Evolutionary conservation across 2,797 vertebrate genomes (phyloP).

Genomic region (Paratrypauchen microcephalus): DNA sequence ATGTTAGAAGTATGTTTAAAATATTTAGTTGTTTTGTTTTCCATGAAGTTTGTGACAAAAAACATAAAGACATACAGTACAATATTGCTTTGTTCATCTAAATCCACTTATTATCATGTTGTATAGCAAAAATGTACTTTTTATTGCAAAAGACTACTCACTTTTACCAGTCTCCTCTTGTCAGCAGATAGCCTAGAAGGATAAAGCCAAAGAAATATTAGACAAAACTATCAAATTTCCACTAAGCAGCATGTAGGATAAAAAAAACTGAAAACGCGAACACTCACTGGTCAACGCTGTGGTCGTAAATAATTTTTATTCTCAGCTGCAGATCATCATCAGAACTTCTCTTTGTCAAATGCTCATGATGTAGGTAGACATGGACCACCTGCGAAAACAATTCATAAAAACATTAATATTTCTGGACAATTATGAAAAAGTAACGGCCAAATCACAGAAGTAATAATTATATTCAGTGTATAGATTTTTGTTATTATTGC

Average conservation of each 20-base stretch:
- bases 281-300: constrained; percentile 89
- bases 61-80: no score
- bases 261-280: background rate
- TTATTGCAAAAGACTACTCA: constrained; percentile 26
- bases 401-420: background rate
- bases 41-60: no score
- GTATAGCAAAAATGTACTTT: no score
- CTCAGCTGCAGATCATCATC: constrained; percentile 82
- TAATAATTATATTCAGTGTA: no score
- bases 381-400: constrained; percentile 79
- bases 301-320: constrained; percentile 89
- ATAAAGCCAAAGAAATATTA: constrained; percentile 3
- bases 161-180: constrained; percentile 70
- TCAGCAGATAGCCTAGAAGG: constrained; percentile 63
- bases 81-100: background rate
- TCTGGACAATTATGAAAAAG: background rate
- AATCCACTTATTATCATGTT: background rate
- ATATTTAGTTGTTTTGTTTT: no score
- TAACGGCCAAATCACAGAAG: no score
- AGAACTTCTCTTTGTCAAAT: constrained; percentile 85
- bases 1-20: no score
- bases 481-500: no score
- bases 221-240: no score
- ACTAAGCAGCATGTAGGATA: background rate
- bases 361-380: constrained; percentile 84